These are phyloP conservation scores for Rotaria socialis DNA, from an alignment of 2,888 invertebrate genomes.

Conservation along the genomic window DNA sequence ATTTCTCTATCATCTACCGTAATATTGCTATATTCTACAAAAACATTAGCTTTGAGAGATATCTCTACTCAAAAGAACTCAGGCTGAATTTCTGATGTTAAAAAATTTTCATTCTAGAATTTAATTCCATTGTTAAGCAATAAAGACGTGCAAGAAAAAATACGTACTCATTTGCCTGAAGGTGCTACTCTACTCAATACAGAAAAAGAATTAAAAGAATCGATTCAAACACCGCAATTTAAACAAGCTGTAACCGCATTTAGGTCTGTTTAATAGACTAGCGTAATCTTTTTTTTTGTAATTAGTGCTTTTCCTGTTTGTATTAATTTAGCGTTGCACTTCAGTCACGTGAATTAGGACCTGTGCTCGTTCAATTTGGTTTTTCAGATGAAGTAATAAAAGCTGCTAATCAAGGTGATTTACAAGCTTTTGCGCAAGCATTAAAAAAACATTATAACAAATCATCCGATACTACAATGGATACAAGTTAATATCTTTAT, in stretches of 20 bases:
- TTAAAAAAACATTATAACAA: constrained; percentile 65
- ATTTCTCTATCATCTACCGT: too few species aligned
- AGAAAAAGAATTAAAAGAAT: constrained; percentile 75
- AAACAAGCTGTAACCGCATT: constrained; percentile 68
- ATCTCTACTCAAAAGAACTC: too few species aligned
- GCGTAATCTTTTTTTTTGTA: too few species aligned
- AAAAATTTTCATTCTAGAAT: neutral
- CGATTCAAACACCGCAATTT: constrained; percentile 86
- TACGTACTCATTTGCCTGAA: constrained; percentile 60
- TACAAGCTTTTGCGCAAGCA: constrained; percentile 85
- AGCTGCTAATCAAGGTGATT: constrained; percentile 81
- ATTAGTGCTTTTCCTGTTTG: neutral
- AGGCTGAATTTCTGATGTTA: too few species aligned
- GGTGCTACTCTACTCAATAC: constrained; percentile 56
- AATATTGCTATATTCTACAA: too few species aligned
- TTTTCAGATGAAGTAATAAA: constrained; percentile 80
- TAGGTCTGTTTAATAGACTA: neutral
- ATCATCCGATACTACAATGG: neutral
- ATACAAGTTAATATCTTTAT: neutral
- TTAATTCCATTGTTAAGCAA: constrained; percentile 63
- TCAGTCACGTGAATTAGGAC: constrained; percentile 92
- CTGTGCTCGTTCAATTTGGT: constrained; percentile 87
- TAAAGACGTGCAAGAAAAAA: constrained; percentile 61
- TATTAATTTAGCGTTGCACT: constrained; percentile 72
- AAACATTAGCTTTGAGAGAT: too few species aligned